phyloP scores from a whole-genome alignment of 2,888 invertebrate genomes.

The Eristalinus aeneus region DNA sequence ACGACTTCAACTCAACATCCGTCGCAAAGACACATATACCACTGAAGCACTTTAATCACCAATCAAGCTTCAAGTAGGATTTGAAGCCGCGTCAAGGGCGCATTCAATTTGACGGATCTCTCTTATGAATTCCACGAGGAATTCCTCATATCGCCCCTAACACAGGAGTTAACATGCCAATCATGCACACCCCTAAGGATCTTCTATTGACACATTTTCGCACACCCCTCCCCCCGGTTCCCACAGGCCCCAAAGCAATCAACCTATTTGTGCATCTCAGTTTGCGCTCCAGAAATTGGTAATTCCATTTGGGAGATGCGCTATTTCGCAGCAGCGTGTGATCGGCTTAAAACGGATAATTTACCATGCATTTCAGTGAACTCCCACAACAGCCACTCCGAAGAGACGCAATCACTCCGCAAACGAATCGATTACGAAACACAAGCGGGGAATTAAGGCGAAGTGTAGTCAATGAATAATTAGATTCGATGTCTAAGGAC shows the following conservation, averaged over 20 bases:
- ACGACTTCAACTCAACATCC: too few species aligned
- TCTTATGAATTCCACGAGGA: not conserved
- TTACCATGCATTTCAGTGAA: slow-evolving; percentile 11
- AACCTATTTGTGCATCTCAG: not conserved
- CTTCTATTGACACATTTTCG: not conserved
- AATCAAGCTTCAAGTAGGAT: too few species aligned
- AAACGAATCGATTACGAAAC: not conserved
- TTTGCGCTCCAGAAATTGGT: not conserved
- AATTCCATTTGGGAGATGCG: not conserved
- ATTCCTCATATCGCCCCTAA: not conserved
- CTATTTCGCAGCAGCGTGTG: slow-evolving; percentile 3
- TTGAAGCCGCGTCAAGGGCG: not conserved
- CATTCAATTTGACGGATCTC: not conserved
- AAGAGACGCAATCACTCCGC: not conserved
- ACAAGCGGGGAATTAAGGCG: not conserved
- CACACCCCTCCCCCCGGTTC: not conserved
- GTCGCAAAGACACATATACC: too few species aligned
- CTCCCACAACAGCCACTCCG: not conserved
- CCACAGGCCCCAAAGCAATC: not conserved
- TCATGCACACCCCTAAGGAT: not conserved
- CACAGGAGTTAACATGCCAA: not conserved
- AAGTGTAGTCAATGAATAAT: not conserved
- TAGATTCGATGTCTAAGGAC: not conserved
- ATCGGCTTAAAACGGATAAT: slow-evolving; percentile 4
- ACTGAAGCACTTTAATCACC: too few species aligned